Evolutionary conservation across 2,888 invertebrate species (phyloP).

Genomic region (Drosophila buzzatii): DNA sequence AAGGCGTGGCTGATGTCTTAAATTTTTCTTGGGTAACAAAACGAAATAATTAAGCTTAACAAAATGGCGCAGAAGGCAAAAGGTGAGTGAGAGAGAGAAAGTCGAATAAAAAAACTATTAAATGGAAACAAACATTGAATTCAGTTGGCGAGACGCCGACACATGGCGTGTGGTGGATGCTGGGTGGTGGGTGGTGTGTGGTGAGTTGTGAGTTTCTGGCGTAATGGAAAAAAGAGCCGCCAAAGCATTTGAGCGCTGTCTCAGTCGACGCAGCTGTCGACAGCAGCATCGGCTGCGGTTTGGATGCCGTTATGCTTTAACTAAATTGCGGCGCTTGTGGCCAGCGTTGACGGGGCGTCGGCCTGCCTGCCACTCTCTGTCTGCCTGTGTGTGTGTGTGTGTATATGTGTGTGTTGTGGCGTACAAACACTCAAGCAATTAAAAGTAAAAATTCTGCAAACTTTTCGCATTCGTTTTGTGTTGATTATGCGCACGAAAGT

Average conservation of each 20-base stretch:
- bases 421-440: constrained; percentile 79
- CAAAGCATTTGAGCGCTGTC: constrained; percentile 51
- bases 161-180: background rate
- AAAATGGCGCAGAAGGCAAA: constrained; percentile 3
- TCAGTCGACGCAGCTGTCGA: constrained; percentile 28
- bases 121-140: constrained; percentile 61
- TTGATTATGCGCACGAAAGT: constrained; percentile 73
- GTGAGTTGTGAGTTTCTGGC: background rate
- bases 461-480: constrained; percentile 78
- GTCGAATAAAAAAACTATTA: constrained; percentile 42
- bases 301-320: constrained; percentile 75
- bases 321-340: constrained; percentile 78
- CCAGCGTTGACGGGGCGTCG: constrained; percentile 22
- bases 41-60: constrained; percentile 36
- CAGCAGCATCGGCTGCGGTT: constrained; percentile 60
- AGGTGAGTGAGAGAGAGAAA: background rate
- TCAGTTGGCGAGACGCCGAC: constrained; percentile 25
- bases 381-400: constrained; percentile 10
- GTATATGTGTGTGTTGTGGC: constrained; percentile 24
- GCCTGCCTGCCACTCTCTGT: constrained; percentile 20
- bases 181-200: background rate
- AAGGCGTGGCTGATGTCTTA: constrained; percentile 16
- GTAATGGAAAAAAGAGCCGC: constrained; percentile 15
- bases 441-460: constrained; percentile 76
- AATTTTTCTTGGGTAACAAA: constrained; percentile 32